Percentiles rank a stretch among this genome's conserved stretches.
phyloP scores from a whole-genome alignment of 2,888 invertebrate species.

The Nymphalis polychloros region DNA sequence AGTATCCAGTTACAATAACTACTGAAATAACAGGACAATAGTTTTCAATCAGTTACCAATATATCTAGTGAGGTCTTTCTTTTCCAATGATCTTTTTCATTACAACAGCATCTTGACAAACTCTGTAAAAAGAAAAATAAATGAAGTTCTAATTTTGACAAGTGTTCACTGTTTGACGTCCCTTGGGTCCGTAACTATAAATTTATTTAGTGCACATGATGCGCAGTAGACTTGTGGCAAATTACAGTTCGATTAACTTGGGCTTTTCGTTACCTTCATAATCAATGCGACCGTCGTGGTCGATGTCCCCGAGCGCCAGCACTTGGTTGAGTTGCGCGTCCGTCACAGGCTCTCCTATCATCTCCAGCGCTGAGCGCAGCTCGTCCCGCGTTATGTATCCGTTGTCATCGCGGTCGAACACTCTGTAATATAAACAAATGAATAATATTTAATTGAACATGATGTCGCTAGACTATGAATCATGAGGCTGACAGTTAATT shows the following conservation, averaged over 20 bases:
- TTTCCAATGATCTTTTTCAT: conserved; percentile 49
- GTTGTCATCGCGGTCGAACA: conserved; percentile 94
- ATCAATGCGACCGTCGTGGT: conserved; percentile 90
- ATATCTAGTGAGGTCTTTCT: conserved; percentile 66
- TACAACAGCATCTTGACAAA: conserved; percentile 83
- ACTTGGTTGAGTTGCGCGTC: conserved; percentile 89
- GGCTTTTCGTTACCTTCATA: conserved; percentile 84
- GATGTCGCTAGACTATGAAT: no score
- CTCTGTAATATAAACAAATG: conserved; percentile 69
- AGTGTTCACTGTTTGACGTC: background rate
- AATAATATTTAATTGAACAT: no score
- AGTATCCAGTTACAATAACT: conserved; percentile 31
- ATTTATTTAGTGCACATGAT: no score
- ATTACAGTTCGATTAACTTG: no score
- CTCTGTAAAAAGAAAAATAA: conserved; percentile 68
- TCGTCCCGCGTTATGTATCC: conserved; percentile 93
- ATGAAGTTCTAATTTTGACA: conserved; percentile 8
- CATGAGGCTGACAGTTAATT: no score
- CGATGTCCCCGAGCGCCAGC: conserved; percentile 87
- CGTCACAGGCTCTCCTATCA: conserved; percentile 89
- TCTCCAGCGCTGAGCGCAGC: conserved; percentile 89
- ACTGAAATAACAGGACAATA: conserved; percentile 29
- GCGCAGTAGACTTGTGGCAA: no score
- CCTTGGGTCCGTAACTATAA: no score
- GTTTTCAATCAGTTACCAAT: conserved; percentile 46